Evolutionary conservation across 2,888 invertebrate species (phyloP), one percentile per base, ranked within the genome.

Genomic region (Drosophila parthenogenetica): DNA sequence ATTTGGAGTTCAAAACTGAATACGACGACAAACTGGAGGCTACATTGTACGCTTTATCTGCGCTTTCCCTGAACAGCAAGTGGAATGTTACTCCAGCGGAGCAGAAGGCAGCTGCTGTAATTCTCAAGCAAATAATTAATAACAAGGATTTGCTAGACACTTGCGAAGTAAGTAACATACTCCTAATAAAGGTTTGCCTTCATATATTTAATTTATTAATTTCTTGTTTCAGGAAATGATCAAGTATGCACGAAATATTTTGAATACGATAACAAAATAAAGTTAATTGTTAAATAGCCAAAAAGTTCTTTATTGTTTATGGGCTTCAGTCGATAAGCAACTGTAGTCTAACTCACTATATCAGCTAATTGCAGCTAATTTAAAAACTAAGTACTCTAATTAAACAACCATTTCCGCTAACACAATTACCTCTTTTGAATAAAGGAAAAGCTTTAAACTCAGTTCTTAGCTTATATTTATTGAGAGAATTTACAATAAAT

Each of bases 11-110:
- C n/a, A 62, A 79, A 13, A 37, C 51, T 3, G 86, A 79, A 35
- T 84, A 86, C 42, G 89, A 84, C 48, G 66, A 86, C 7, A 84
- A 77, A 40, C 67, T 79, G 1, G 88, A 84, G 39, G 73, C 87
- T 5, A 84, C 89, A 0, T 57, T 84, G 2, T 73, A 60, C 14
- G 83, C 83, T 2, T 42, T 89, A 1, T 86, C 89, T 1, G 62
- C 87, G 0, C 77, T 81, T n/a, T 79, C 81, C 0, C 7, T 32
- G 5, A 58, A 70, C 10, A 65, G 57, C 10, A 69, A 73, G 2
- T 66, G 81, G 65, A 81, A 54, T 5, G 32, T 43, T 5, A 45
- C 69, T 0, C 39, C 51, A 2, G 50, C 58, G 2, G 57, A 70
- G 17, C 75, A 78, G 8, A 54, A 55, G 1, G 45, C 69, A 11